A percentile compares a stretch with the other conserved stretches of the same genome.
These are phyloP conservation scores for Enteromius paludinosus DNA, from an alignment of 2,797 vertebrate species.

Conservation along the genomic window DNA sequence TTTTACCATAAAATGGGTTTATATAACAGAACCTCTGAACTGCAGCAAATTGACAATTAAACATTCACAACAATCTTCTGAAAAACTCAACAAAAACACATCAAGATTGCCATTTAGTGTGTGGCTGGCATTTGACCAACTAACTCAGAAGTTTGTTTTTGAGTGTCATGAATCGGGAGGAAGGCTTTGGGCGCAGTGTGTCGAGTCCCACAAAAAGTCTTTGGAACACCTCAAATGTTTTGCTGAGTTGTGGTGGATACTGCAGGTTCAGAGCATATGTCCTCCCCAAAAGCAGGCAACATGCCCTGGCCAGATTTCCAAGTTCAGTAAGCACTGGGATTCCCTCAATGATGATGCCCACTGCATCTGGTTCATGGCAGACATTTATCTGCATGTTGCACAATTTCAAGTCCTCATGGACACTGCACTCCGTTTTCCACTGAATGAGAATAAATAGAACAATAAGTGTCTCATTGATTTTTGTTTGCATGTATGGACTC, in stretches of 20 bases:
- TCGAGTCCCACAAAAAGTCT: too few species aligned
- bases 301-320: too few species aligned
- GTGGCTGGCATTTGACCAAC: neutral
- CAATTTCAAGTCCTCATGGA: neutral
- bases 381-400: constrained; percentile 32
- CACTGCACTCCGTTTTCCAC: too few species aligned
- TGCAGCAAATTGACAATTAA: neutral
- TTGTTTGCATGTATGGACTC: too few species aligned
- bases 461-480: too few species aligned
- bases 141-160: constrained; percentile 5
- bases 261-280: constrained; percentile 24
- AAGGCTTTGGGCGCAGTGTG: neutral
- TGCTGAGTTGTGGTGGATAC: neutral
- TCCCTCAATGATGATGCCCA: constrained; percentile 52
- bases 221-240: too few species aligned
- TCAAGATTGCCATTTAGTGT: neutral
- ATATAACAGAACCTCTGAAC: neutral
- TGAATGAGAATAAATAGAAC: too few species aligned
- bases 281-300: neutral
- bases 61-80: neutral
- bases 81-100: neutral
- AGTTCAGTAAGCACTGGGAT: neutral
- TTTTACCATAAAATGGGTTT: neutral
- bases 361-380: constrained; percentile 42
- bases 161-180: neutral